phyloP scores from a whole-genome alignment of 2,888 invertebrate species.

The Zaprionus lineosus region DNA sequence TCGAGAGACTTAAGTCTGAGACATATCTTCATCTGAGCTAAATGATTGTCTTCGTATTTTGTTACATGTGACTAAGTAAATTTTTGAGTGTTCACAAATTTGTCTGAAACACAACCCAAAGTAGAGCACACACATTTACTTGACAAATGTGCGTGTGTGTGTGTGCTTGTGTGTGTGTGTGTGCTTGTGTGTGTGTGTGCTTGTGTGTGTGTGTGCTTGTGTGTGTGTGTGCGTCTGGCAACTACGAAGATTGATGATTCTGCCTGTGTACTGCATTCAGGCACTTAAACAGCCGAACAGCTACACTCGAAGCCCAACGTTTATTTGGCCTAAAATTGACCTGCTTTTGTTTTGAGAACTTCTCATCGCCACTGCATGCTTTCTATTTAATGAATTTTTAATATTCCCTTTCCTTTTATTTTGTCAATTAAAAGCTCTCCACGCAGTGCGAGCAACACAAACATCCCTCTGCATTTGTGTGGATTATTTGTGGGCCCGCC shows the following conservation, averaged over 20 bases:
- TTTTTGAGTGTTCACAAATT: conserved; percentile 53
- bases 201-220: conserved; percentile 1
- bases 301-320: conserved; percentile 43
- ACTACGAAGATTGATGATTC: conserved; percentile 67
- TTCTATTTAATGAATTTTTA: conserved; percentile 73
- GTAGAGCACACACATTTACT: too few relatives aligned
- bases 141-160: too few relatives aligned
- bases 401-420: conserved; percentile 53
- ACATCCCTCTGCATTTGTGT: conserved; percentile 22
- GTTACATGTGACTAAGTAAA: too few relatives aligned
- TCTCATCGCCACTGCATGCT: conserved; percentile 28
- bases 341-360: conserved; percentile 6
- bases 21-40: conserved; percentile 4
- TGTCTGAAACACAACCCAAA: too few relatives aligned
- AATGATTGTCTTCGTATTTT: too few relatives aligned
- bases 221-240: conserved; percentile 39
- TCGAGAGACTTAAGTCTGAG: too few relatives aligned
- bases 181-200: conserved; percentile 40
- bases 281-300: conserved; percentile 45
- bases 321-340: conserved; percentile 39
- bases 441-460: conserved; percentile 39
- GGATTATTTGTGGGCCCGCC: conserved; percentile 35
- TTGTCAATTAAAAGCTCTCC: conserved; percentile 51
- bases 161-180: too few relatives aligned
- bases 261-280: conserved; percentile 45